phyloP scores from a whole-genome alignment of 2,797 vertebrate species.

The Diceros bicornis region DNA sequence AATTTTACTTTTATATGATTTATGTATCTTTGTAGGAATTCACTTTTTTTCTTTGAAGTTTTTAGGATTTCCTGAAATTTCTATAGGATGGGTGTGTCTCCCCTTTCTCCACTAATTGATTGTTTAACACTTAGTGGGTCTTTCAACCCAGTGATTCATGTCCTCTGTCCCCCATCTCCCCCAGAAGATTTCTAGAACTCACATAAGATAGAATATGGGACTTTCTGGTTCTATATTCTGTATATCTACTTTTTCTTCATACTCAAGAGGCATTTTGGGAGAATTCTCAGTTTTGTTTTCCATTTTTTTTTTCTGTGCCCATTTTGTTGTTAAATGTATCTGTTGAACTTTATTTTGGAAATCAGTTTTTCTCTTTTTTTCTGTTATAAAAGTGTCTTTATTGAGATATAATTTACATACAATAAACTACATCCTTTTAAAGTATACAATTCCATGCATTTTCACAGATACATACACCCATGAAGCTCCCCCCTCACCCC shows the following conservation, averaged over 20 bases:
- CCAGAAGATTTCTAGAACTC: conserved; percentile 60
- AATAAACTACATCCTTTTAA: neutral
- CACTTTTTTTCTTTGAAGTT: conserved; percentile 11
- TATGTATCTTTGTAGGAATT: conserved; percentile 57
- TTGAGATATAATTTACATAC: neutral
- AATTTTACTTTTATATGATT: neutral
- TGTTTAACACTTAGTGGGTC: neutral
- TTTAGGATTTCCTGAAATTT: conserved; percentile 48
- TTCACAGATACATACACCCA: neutral
- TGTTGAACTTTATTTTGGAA: conserved; percentile 58
- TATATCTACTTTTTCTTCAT: neutral
- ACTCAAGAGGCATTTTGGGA: conserved; percentile 15
- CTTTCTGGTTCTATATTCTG: neutral
- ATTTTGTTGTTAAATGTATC: conserved; percentile 52
- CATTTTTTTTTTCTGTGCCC: neutral
- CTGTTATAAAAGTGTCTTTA: conserved; percentile 3
- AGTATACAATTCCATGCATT: neutral
- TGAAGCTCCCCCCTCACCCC: neutral
- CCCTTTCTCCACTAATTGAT: neutral
- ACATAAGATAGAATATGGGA: neutral
- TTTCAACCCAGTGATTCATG: conserved; percentile 4
- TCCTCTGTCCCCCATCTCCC: neutral
- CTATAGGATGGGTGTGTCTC: neutral
- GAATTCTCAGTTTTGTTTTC: conserved; percentile 43
- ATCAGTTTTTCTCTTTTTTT: neutral